Evolutionary conservation across 2,797 vertebrate species (phyloP).

Genomic region (Melanotaenia pygmaea): DNA sequence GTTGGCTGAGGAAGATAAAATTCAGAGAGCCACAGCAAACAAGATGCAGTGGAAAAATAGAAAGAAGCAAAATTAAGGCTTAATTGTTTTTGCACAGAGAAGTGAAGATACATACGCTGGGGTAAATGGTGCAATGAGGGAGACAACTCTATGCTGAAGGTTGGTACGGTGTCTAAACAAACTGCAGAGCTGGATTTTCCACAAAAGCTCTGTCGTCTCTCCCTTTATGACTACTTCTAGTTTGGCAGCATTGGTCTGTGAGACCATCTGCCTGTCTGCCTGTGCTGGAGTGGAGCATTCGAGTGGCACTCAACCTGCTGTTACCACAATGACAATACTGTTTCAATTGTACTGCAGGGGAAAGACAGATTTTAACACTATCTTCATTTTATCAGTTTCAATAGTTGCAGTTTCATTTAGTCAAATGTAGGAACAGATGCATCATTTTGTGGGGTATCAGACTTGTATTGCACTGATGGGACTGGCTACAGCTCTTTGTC

Average conservation of each 20-base stretch:
- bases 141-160: constrained; percentile 42
- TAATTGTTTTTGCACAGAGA: constrained; percentile 34
- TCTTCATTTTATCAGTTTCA: constrained; percentile 1
- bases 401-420: neutral
- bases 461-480: neutral
- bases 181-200: constrained; percentile 47
- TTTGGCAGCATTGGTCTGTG: constrained; percentile 47
- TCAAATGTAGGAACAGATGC: neutral
- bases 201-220: constrained; percentile 13
- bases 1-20: constrained; percentile 37
- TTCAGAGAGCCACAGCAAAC: constrained; percentile 41
- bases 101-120: constrained; percentile 34
- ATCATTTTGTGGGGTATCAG: neutral
- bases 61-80: constrained; percentile 15
- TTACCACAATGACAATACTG: constrained; percentile 48
- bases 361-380: constrained; percentile 19
- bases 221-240: constrained; percentile 23
- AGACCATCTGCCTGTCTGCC: constrained; percentile 67
- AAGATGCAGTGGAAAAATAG: constrained; percentile 22
- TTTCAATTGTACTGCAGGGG: constrained; percentile 11
- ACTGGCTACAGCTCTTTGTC: neutral
- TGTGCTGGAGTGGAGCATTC: constrained; percentile 46
- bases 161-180: constrained; percentile 56
- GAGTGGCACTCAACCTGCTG: constrained; percentile 67
- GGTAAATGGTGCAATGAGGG: constrained; percentile 36